Evolutionary conservation across 2,797 vertebrate genomes (phyloP).

Genomic region (Poeciliopsis paucimaculata): DNA sequence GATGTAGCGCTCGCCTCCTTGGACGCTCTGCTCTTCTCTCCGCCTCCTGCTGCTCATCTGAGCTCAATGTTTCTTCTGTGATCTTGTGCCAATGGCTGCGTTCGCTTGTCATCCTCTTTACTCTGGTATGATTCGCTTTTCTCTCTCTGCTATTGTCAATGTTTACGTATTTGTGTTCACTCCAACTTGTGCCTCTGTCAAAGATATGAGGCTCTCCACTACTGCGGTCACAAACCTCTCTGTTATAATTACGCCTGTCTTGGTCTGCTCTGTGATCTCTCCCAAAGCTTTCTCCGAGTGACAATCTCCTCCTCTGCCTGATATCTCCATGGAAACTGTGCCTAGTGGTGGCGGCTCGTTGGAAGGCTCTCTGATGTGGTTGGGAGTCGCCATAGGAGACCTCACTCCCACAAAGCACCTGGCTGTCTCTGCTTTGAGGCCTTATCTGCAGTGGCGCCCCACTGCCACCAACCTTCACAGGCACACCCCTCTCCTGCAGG

Average conservation of each 20-base stretch:
- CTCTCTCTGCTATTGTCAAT: conserved; percentile 23
- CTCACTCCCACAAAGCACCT: conserved; percentile 64
- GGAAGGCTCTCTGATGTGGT: conserved; percentile 69
- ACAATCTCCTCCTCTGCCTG: conserved; percentile 59
- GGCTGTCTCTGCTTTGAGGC: conserved; percentile 64
- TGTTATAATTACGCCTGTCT: conserved; percentile 35
- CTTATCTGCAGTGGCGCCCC: conserved; percentile 63
- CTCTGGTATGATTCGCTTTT: conserved; percentile 22
- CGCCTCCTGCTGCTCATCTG: conserved; percentile 67
- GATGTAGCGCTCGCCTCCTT: conserved; percentile 51
- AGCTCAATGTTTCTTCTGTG: conserved; percentile 61
- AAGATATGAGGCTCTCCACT: conserved; percentile 27
- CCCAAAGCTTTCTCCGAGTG: conserved; percentile 47
- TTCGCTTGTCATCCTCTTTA: conserved; percentile 59
- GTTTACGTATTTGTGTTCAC: conserved; percentile 7
- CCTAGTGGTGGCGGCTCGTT: conserved; percentile 65
- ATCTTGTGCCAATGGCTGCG: conserved; percentile 43
- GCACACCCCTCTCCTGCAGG: conserved; percentile 71
- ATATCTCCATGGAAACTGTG: conserved; percentile 79
- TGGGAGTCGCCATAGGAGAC: conserved; percentile 60
- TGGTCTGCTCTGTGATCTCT: conserved; percentile 57
- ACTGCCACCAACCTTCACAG: conserved; percentile 52
- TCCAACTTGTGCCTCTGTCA: conserved; percentile 43
- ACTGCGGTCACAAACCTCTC: conserved; percentile 46
- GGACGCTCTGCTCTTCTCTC: conserved; percentile 58